Percentiles rank a stretch among this genome's conserved stretches.
Evolutionary conservation across 2,113 vertebrate genomes (phyloP).

Genomic region (Microtus montanus): DNA sequence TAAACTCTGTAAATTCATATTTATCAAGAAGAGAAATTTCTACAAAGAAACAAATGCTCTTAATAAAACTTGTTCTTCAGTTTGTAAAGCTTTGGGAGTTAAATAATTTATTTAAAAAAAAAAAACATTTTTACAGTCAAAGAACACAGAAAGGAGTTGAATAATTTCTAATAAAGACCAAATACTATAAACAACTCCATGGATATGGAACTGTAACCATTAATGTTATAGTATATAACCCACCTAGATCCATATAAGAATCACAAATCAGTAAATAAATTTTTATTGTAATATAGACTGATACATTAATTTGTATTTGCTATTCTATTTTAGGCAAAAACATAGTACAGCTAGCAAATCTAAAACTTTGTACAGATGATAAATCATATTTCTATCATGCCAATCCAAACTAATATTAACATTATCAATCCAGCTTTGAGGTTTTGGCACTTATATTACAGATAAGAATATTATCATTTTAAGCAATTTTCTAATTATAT

Average conservation of each 20-base stretch:
- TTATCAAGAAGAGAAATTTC: background rate
- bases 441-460: background rate
- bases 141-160: background rate
- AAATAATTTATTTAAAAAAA: too few species aligned
- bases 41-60: background rate
- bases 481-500: background rate
- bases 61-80: background rate
- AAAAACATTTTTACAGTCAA: too few species aligned
- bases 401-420: background rate
- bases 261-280: background rate
- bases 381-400: background rate
- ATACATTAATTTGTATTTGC: background rate
- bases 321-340: background rate
- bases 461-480: background rate
- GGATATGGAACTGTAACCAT: background rate
- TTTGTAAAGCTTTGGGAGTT: background rate
- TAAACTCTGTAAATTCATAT: background rate
- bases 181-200: background rate
- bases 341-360: background rate
- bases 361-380: background rate
- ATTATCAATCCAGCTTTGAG: background rate
- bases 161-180: background rate
- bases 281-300: background rate
- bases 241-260: background rate
- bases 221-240: background rate